phyloP scores from a whole-genome alignment of 2,113 vertebrate species.

The Oncorhynchus masou region DNA sequence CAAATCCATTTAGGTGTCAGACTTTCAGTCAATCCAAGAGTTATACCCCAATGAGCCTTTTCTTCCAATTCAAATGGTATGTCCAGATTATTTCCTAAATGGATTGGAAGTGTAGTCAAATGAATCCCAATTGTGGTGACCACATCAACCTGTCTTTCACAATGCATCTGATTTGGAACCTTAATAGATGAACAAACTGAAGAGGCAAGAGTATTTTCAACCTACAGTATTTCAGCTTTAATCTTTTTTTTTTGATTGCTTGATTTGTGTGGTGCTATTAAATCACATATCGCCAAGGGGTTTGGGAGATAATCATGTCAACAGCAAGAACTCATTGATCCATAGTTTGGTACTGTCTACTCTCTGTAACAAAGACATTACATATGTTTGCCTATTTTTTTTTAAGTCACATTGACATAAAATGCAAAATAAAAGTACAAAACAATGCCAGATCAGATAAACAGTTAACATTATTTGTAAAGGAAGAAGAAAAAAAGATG shows the following conservation, averaged over 20 bases:
- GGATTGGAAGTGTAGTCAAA: background rate
- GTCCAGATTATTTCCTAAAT: background rate
- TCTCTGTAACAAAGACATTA: slow-evolving; percentile 56
- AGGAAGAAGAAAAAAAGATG: slow-evolving; percentile 52
- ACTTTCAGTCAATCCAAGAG: background rate
- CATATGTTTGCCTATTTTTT: slow-evolving; percentile 35
- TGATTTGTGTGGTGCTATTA: slow-evolving; percentile 53
- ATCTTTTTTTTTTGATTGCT: slow-evolving; percentile 53
- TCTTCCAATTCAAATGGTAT: background rate
- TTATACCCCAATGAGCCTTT: background rate
- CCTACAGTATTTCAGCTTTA: slow-evolving; percentile 30
- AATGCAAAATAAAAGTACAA: slow-evolving; percentile 48
- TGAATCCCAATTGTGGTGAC: background rate
- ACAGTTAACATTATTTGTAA: slow-evolving; percentile 50
- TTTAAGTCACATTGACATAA: slow-evolving; percentile 48
- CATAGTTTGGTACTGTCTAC: slow-evolving; percentile 53
- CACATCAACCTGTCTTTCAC: background rate
- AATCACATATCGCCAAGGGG: slow-evolving; percentile 40
- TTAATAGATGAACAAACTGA: slow-evolving; percentile 6
- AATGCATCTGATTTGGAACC: background rate
- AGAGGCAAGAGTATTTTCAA: slow-evolving; percentile 32
- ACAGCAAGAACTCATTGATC: slow-evolving; percentile 58
- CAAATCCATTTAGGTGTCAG: background rate
- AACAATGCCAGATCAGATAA: slow-evolving; percentile 39
- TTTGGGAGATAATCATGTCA: slow-evolving; percentile 50